Conservation (phyloP, 2,888 invertebrate genomes). For the Choristoneura rosaceana region DNA sequence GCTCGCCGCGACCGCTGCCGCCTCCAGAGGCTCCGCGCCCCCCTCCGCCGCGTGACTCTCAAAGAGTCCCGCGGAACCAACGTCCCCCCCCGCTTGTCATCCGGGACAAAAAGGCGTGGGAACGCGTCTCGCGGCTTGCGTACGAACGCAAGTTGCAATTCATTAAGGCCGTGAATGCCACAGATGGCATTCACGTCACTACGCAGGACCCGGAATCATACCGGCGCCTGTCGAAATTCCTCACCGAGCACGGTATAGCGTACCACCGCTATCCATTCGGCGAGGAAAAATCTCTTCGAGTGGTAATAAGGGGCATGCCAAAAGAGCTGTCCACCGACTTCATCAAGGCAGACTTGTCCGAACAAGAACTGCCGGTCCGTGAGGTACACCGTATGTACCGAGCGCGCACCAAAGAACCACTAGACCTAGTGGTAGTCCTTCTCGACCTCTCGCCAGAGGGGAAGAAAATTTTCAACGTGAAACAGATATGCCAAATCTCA, state of each 20-base stretch:
- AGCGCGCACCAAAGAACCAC: background rate
- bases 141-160: background rate
- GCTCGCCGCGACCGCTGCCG: too few relatives aligned
- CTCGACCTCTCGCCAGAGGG: slow-evolving; percentile 11
- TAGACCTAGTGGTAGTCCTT: background rate
- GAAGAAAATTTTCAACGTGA: background rate
- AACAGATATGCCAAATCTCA: too few relatives aligned
- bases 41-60: too few relatives aligned
- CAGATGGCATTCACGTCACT: background rate
- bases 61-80: too few relatives aligned
- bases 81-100: background rate
- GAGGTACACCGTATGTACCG: slow-evolving; percentile 1
- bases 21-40: too few relatives aligned
- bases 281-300: too few relatives aligned
- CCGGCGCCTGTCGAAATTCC: background rate
- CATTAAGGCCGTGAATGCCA: background rate
- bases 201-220: background rate
- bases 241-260: too few relatives aligned
- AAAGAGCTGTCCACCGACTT: too few relatives aligned
- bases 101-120: background rate
- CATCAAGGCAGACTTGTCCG: background rate
- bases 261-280: too few relatives aligned
- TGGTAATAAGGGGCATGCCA: too few relatives aligned
- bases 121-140: background rate
- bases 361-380: background rate